These are phyloP conservation scores for Habrosyne pyritoides DNA, from an alignment of 2,888 invertebrate species.

Conservation along the genomic window DNA sequence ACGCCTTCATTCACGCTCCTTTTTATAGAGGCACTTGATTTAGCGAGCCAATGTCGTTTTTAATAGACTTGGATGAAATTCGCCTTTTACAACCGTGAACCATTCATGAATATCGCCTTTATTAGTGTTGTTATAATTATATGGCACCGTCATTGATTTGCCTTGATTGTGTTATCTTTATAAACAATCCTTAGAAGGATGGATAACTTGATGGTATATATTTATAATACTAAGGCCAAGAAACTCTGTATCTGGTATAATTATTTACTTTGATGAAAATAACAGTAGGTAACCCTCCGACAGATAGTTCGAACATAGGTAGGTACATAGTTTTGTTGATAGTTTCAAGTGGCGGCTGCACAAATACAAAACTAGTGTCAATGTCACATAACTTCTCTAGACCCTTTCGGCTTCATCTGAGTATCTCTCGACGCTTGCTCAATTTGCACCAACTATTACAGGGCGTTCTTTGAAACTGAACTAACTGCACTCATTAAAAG, in stretches of 20 bases:
- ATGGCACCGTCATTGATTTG: conserved; percentile 27
- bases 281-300: not conserved
- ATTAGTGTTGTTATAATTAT: conserved; percentile 38
- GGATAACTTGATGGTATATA: not conserved
- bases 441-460: conserved; percentile 54
- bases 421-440: conserved; percentile 43
- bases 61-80: conserved; percentile 63
- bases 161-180: conserved; percentile 12
- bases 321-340: too few species aligned
- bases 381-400: not conserved
- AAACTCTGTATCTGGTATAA: not conserved
- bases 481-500: conserved; percentile 75
- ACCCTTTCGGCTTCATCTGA: conserved; percentile 24
- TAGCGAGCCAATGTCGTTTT: conserved; percentile 75
- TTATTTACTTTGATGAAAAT: not conserved
- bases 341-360: not conserved
- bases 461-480: conserved; percentile 62
- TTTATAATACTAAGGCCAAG: not conserved
- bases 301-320: too few species aligned
- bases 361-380: not conserved
- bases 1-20: conserved; percentile 77
- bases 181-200: not conserved
- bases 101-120: conserved; percentile 46
- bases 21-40: conserved; percentile 78
- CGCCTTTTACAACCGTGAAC: conserved; percentile 52